Evolutionary conservation across 2,113 vertebrate species (phyloP).

Genomic region (Elephantulus edwardii): DNA sequence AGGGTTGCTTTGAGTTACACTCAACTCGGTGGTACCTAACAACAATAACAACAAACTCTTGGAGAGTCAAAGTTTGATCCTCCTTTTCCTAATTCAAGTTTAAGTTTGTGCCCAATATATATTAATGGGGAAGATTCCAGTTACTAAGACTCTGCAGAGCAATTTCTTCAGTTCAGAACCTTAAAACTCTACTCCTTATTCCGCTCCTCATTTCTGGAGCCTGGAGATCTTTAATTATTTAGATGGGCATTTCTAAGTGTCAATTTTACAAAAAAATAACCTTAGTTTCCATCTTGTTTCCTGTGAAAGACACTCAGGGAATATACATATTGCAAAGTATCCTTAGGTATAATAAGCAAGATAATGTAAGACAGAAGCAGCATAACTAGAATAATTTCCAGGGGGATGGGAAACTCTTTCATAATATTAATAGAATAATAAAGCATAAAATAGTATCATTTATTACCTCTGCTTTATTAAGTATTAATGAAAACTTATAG

Average conservation of each 20-base stretch:
- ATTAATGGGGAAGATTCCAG: neutral
- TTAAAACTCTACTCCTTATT: neutral
- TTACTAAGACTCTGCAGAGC: neutral
- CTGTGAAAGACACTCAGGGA: slow-evolving; percentile 5
- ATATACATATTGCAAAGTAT: neutral
- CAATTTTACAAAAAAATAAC: no score
- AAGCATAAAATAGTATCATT: neutral
- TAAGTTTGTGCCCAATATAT: neutral
- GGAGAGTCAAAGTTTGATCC: neutral
- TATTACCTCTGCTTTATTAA: neutral
- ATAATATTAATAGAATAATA: slow-evolving; percentile 11
- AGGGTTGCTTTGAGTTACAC: no score
- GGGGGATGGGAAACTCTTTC: neutral
- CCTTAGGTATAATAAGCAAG: neutral
- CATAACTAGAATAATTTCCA: neutral
- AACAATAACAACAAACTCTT: no score
- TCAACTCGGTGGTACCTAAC: no score
- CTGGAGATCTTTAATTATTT: neutral
- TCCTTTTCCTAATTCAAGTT: neutral
- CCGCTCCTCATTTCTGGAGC: neutral
- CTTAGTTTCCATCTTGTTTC: neutral
- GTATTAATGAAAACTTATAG: neutral
- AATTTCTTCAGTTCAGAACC: neutral
- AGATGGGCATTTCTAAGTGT: neutral
- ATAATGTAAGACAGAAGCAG: neutral